Evolutionary conservation across 1,140 invertebrate genomes (phyloP).

Genomic region (Steinernema khuongi): DNA sequence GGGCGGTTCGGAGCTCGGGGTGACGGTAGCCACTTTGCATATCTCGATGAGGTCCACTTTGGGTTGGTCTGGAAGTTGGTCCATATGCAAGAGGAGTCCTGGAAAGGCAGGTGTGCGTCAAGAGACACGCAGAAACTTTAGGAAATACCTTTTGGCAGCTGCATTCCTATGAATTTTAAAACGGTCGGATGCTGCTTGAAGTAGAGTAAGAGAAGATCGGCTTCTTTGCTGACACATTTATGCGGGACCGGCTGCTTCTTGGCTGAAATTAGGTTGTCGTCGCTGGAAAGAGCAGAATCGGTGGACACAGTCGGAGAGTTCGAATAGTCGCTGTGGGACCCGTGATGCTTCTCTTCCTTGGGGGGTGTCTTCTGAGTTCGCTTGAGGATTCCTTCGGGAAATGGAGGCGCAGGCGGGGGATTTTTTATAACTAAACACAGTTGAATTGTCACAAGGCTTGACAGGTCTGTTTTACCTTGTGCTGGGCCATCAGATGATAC

Average conservation of each 20-base stretch:
- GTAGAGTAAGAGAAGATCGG: constrained; percentile 34
- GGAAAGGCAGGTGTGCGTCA: constrained; percentile 22
- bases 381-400: background rate
- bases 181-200: constrained; percentile 32
- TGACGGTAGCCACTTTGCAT: background rate
- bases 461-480: background rate
- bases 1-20: constrained; percentile 17
- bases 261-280: background rate
- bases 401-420: background rate
- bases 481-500: background rate
- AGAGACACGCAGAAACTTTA: constrained; percentile 19
- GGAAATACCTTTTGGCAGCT: background rate
- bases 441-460: no score
- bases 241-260: constrained; percentile 18
- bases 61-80: constrained; percentile 31
- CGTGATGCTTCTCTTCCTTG: background rate
- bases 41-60: constrained; percentile 21
- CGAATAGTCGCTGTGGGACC: constrained; percentile 13
- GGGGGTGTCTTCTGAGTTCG: background rate
- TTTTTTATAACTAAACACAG: background rate
- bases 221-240: constrained; percentile 29
- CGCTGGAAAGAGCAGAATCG: constrained; percentile 16
- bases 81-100: constrained; percentile 32
- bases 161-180: constrained; percentile 26
- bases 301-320: constrained; percentile 17